Percentiles rank a stretch among this genome's conserved stretches.
phyloP scores from a whole-genome alignment of 1,140 invertebrate species.

The Nasonia giraulti region DNA sequence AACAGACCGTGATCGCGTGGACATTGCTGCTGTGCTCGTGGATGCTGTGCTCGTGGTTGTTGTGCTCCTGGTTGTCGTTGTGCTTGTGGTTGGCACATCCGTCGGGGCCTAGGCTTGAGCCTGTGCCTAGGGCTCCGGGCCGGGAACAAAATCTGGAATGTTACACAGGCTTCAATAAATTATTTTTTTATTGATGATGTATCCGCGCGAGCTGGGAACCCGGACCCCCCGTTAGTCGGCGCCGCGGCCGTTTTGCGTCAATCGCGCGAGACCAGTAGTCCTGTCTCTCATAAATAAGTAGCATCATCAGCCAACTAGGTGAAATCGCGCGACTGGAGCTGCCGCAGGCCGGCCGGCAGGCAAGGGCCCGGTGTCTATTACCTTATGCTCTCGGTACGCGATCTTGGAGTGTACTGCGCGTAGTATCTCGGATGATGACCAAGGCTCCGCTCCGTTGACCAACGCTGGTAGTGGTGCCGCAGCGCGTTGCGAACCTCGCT shows the following conservation, averaged over 20 bases:
- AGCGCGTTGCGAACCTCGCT: conserved; percentile 91
- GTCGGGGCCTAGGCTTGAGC: not conserved
- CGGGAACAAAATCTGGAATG: conserved; percentile 28
- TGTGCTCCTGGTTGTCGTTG: not conserved
- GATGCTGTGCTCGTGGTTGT: not conserved
- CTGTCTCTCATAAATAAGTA: no score
- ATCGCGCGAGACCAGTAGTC: not conserved
- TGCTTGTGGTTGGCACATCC: not conserved
- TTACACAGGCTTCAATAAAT: conserved; percentile 42
- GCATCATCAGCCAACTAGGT: not conserved
- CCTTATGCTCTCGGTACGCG: conserved; percentile 88
- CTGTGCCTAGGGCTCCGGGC: not conserved
- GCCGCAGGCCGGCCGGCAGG: not conserved
- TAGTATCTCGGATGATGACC: conserved; percentile 75
- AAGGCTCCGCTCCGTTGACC: conserved; percentile 80
- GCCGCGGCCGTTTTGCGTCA: not conserved
- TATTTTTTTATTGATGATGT: conserved; percentile 47
- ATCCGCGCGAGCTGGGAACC: conserved; percentile 2
- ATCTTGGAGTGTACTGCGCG: conserved; percentile 86
- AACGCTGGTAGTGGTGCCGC: conserved; percentile 85
- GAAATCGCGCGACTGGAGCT: not conserved
- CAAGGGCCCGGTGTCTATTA: conserved; percentile 60
- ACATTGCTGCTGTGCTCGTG: not conserved
- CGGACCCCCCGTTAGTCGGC: conserved; percentile 12
- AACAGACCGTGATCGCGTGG: not conserved